Evolutionary conservation across 2,113 vertebrate genomes (phyloP).

Genomic region (Megalops atlanticus): DNA sequence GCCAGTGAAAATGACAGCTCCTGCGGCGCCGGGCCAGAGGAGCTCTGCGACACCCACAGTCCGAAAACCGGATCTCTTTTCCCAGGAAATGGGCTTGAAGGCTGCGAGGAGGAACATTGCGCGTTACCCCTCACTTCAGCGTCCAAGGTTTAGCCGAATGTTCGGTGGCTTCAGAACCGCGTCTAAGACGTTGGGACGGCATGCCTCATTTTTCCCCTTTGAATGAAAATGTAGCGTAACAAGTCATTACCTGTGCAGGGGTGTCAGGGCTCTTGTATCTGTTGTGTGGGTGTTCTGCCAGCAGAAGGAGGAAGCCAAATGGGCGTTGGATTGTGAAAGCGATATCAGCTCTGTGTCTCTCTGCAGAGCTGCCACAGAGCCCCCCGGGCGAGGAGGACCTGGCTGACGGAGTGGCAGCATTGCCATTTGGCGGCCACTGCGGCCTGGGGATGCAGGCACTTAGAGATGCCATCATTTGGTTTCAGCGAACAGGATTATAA

Average conservation of each 20-base stretch:
- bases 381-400: slow-evolving; percentile 21
- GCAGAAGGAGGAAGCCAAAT: too few species aligned
- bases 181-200: background rate
- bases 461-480: slow-evolving; percentile 19
- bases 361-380: slow-evolving; percentile 24
- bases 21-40: slow-evolving; percentile 4
- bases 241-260: background rate
- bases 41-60: background rate
- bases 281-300: background rate
- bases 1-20: slow-evolving; percentile 34
- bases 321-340: background rate
- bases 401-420: slow-evolving; percentile 20
- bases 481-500: slow-evolving; percentile 35
- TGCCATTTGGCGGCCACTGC: slow-evolving; percentile 5
- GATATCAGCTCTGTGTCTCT: slow-evolving; percentile 25
- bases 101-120: background rate
- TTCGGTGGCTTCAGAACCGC: background rate
- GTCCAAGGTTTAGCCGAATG: background rate
- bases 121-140: background rate
- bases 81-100: slow-evolving; percentile 18
- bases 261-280: background rate
- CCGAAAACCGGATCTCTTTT: slow-evolving; percentile 19
- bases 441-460: slow-evolving; percentile 14
- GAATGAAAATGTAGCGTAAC: background rate
- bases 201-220: background rate